Percentiles rank a stretch among this genome's conserved stretches.
phyloP scores from a whole-genome alignment of 2,888 invertebrate genomes.

The Callinectes sapidus region DNA sequence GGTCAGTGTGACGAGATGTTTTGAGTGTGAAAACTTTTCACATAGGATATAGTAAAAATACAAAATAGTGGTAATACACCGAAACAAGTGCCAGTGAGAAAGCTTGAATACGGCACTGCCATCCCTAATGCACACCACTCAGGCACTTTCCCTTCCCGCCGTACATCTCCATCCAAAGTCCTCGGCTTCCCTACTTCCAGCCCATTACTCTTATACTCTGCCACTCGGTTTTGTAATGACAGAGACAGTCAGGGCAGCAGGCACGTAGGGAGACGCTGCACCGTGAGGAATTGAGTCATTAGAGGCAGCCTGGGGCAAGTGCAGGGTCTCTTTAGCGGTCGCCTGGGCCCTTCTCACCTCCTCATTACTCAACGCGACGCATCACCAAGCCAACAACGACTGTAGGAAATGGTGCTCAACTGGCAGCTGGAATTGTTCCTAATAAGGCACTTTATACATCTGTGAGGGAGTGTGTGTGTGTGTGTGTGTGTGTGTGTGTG shows the following conservation, averaged over 20 bases:
- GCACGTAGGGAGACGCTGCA: slow-evolving; percentile 29
- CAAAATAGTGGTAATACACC: neutral
- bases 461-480: neutral
- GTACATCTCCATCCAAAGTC: neutral
- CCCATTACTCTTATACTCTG: slow-evolving; percentile 3
- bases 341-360: slow-evolving; percentile 20
- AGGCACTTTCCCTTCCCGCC: neutral
- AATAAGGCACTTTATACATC: neutral
- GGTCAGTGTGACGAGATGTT: neutral
- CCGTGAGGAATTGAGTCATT: slow-evolving; percentile 35
- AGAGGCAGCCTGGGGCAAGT: slow-evolving; percentile 14
- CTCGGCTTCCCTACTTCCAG: slow-evolving; percentile 19
- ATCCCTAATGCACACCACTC: neutral
- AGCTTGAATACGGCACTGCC: neutral
- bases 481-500: neutral
- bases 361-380: neutral
- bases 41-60: neutral
- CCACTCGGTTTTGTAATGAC: slow-evolving; percentile 31
- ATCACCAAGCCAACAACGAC: slow-evolving; percentile 2
- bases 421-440: neutral
- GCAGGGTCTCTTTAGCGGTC: neutral
- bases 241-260: slow-evolving; percentile 11
- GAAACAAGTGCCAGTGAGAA: neutral
- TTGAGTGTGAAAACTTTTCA: neutral
- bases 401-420: neutral